Evolutionary conservation across 2,888 invertebrate species (phyloP).

Genomic region (Tipula unca): DNA sequence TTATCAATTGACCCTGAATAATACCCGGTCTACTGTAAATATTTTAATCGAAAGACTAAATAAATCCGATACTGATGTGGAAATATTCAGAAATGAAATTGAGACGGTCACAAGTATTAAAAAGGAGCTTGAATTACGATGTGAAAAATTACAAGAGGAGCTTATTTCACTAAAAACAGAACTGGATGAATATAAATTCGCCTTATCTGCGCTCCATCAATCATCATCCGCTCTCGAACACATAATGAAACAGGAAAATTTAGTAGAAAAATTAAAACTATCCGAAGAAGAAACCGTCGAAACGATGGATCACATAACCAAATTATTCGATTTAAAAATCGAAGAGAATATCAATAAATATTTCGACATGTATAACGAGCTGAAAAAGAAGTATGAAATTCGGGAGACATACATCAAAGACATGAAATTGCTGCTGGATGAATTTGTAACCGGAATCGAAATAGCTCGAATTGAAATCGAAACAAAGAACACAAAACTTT

Average conservation of each 20-base stretch:
- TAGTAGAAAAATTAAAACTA: constrained; percentile 38
- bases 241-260: constrained; percentile 40
- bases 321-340: constrained; percentile 42
- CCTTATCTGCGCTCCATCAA: constrained; percentile 31
- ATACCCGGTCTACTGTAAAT: constrained; percentile 40
- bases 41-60: constrained; percentile 42
- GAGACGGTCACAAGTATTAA: constrained; percentile 36
- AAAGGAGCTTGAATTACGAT: constrained; percentile 35
- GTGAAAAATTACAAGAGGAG: constrained; percentile 33
- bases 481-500: constrained; percentile 36
- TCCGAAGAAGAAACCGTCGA: constrained; percentile 41
- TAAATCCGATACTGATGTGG: constrained; percentile 43
- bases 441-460: constrained; percentile 41
- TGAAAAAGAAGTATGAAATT: constrained; percentile 39
- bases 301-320: constrained; percentile 42
- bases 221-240: constrained; percentile 37
- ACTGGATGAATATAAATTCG: constrained; percentile 33
- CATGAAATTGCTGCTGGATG: constrained; percentile 41
- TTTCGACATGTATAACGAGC: constrained; percentile 38
- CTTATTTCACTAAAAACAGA: constrained; percentile 32
- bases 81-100: constrained; percentile 37
- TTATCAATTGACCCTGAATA: constrained; percentile 39
- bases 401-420: constrained; percentile 41
- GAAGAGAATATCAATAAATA: constrained; percentile 39
- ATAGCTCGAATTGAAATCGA: constrained; percentile 40